Base-by-base conservation (phyloP, 2,888 invertebrate genomes). In the Dinocampus coccinellae region DNA sequence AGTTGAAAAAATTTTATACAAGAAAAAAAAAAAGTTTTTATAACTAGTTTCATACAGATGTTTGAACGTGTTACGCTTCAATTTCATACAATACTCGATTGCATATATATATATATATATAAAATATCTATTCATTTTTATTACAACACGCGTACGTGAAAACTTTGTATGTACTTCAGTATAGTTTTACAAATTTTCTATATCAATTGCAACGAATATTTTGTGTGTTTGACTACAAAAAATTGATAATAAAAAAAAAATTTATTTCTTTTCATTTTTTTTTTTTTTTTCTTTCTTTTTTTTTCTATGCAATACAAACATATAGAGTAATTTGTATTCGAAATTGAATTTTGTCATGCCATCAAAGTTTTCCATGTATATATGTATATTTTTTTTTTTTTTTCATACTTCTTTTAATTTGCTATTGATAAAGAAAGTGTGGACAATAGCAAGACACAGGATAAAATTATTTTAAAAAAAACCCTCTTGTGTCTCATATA, bases 41-140 rank as follows among this genome's bases (percentile, higher is more conserved):
- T 75, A 82, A 82, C 81, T 82, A 82, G 82, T 81, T 81, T 77
- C 77, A 72, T 62, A 63, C 9, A 10, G n/a, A 33, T 3, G n/a
- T 9, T 29, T 60, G 34, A 16, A 68, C 60, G 60, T 60, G 60
- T 61, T 61, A 61, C 39, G 22, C 22, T 22, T 22, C 16, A 58
- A 29, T 53, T 24, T 34, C 11, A 13, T 39, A 33, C 55, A 55
- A 11, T 53, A 33, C 13, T 11, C 52, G 10, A 26, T 13, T 47
- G 29, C 29, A 20, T 61, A 22, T 9, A 33, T 52, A 16, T 47
- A 42, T 6, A 62, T 60, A 33, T 11, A 11, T 22, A 16, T 34
- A 20, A 47, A n/a, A 39, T 39, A 39, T 11, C 13, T 10, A 52
- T 53, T 1, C 13, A 29, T 20, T 52, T 52, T 53, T 29, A 63